Evolutionary conservation across 64 coral and sea anemone genomes (phyloP), one percentile per base, ranked within the genome.

Genomic region (Montipora foliosa): DNA sequence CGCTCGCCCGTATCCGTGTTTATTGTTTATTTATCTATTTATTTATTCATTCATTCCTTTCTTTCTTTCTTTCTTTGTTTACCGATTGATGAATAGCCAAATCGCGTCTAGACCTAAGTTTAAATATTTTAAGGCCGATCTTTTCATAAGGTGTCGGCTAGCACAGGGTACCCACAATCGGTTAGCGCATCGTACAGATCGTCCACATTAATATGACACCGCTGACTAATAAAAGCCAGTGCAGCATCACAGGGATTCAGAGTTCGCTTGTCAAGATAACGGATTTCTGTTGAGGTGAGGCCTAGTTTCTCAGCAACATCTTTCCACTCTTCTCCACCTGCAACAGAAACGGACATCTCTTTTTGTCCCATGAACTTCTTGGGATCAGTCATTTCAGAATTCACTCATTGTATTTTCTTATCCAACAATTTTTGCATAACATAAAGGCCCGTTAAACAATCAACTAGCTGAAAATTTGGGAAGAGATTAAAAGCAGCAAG

Each of bases 181-280:
- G 14, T 81, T 24, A 81, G 24, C 49, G 37, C 50, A 60, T 81
- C 20, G 24, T 81, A 81, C 49, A 81, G 20, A 60, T 50, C 19
- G 7, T 49, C 79, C 51, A 81, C 79, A 58, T 20, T 60, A 19
- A 81, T 19, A 0, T 60, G 4, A 22, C 11, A 13, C 9, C 17
- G 6, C 20, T 81, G 79, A 58, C 14, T 7, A 21, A 58, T 1
- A 51, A 58, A 81, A 11, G 50, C 79, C 51, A 81, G 19, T 10
- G 79, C 52, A 58, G 79, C 79, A 11, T 81, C 79, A 81, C 50
- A 22, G 22, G 79, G 79, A 19, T 81, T 81, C 20, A 44, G 21
- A 29, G 1, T 59, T 25, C 79, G 19, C 47, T 17, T 50, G 4
- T 78, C 76, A 78, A 78, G 76, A 5, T 8, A 78, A 49, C 47